Evolutionary conservation across 2,113 vertebrate genomes (phyloP).

Genomic region (Silurus asotus): DNA sequence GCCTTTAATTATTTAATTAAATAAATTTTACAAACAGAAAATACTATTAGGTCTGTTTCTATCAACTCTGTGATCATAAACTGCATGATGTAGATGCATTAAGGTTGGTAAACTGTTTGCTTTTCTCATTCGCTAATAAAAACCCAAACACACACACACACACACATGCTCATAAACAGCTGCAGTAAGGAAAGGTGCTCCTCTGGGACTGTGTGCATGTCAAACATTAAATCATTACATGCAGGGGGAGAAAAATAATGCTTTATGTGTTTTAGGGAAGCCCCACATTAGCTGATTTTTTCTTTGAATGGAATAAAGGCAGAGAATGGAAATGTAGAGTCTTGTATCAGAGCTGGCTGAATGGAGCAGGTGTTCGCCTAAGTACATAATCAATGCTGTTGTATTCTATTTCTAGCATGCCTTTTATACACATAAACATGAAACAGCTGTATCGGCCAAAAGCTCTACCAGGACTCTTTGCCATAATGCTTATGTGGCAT

Average conservation of each 20-base stretch:
- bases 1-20: neutral
- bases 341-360: slow-evolving; percentile 39
- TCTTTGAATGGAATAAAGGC: neutral
- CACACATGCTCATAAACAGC: slow-evolving; percentile 47
- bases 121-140: neutral
- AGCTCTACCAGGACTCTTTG: neutral
- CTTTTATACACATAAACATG: slow-evolving; percentile 38
- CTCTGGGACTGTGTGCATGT: slow-evolving; percentile 35
- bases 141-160: slow-evolving; percentile 48
- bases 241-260: slow-evolving; percentile 56
- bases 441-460: slow-evolving; percentile 42
- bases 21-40: neutral
- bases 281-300: slow-evolving; percentile 31
- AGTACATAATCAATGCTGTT: slow-evolving; percentile 25
- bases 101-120: neutral
- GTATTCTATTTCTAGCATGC: slow-evolving; percentile 31
- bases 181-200: slow-evolving; percentile 47
- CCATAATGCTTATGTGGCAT: neutral
- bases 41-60: neutral
- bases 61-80: slow-evolving; percentile 13
- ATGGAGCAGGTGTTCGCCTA: slow-evolving; percentile 46
- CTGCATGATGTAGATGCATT: neutral
- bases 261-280: slow-evolving; percentile 43
- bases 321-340: slow-evolving; percentile 35
- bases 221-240: slow-evolving; percentile 57